Evolutionary conservation across 2,797 vertebrate genomes (phyloP).

Genomic region (Denticeps clupeoides): DNA sequence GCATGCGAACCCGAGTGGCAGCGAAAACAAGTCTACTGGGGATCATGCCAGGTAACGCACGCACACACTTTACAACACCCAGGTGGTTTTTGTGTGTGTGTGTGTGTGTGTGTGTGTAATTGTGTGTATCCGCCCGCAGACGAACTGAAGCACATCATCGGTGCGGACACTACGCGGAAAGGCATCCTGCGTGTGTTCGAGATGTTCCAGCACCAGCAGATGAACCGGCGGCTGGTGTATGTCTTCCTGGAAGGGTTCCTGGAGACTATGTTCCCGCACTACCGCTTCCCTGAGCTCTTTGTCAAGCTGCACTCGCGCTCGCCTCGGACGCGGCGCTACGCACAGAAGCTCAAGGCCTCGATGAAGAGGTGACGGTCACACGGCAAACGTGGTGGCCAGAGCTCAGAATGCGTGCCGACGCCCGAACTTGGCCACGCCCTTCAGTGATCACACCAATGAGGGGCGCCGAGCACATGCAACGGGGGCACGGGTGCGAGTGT

Average conservation of each 20-base stretch:
- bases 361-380: constrained; percentile 92
- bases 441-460: constrained; percentile 32
- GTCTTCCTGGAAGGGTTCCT: constrained; percentile 96
- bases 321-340: constrained; percentile 78
- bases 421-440: not conserved
- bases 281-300: constrained; percentile 95
- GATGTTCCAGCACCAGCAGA: constrained; percentile 97
- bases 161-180: constrained; percentile 92
- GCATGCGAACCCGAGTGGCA: constrained; percentile 91
- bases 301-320: constrained; percentile 94
- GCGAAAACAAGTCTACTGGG: constrained; percentile 91
- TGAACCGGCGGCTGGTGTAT: constrained; percentile 91
- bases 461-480: no score
- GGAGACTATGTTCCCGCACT: constrained; percentile 95
- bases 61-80: not conserved
- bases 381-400: constrained; percentile 31
- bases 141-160: constrained; percentile 97
- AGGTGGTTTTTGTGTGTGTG: no score
- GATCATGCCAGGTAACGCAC: constrained; percentile 93
- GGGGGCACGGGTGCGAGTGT: constrained; percentile 2
- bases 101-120: not conserved
- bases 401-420: constrained; percentile 8
- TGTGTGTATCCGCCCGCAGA: constrained; percentile 50
- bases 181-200: constrained; percentile 96
- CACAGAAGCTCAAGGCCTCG: constrained; percentile 81